A percentile compares a stretch with the other conserved stretches of the same genome.
Evolutionary conservation across 2,888 invertebrate species (phyloP).

Genomic region (Leptinotarsa rubiginosa): DNA sequence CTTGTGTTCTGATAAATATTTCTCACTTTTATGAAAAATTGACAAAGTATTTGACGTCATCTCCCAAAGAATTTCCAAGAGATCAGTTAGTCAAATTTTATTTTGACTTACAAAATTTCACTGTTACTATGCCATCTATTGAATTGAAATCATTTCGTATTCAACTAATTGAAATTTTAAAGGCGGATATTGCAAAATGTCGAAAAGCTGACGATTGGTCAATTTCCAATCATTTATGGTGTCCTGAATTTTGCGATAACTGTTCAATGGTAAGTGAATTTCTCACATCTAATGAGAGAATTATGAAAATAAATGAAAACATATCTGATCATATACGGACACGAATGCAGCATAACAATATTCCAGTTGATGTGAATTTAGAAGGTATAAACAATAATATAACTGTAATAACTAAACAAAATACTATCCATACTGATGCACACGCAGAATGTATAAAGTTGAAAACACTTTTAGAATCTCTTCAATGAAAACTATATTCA

Average conservation of each 20-base stretch:
- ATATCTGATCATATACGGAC: neutral
- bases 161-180: slow-evolving; percentile 10
- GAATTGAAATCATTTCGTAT: neutral
- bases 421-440: neutral
- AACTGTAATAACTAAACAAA: neutral
- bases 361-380: neutral
- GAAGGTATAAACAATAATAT: slow-evolving; percentile 9
- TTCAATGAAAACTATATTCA: neutral
- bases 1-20: neutral
- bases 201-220: neutral
- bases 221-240: neutral
- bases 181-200: neutral
- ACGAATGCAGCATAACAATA: neutral
- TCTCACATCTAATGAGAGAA: neutral
- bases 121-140: neutral
- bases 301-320: neutral
- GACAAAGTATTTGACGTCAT: neutral
- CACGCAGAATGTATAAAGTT: neutral
- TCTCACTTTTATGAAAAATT: neutral
- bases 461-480: neutral
- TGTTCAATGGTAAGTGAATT: neutral
- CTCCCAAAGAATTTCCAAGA: neutral
- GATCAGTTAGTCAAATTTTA: slow-evolving; percentile 1
- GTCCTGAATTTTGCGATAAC: neutral
- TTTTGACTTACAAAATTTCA: neutral